A percentile compares a stretch with the other conserved stretches of the same genome.
Conservation (phyloP, 2,113 vertebrate genomes). For the Python bivittatus region DNA sequence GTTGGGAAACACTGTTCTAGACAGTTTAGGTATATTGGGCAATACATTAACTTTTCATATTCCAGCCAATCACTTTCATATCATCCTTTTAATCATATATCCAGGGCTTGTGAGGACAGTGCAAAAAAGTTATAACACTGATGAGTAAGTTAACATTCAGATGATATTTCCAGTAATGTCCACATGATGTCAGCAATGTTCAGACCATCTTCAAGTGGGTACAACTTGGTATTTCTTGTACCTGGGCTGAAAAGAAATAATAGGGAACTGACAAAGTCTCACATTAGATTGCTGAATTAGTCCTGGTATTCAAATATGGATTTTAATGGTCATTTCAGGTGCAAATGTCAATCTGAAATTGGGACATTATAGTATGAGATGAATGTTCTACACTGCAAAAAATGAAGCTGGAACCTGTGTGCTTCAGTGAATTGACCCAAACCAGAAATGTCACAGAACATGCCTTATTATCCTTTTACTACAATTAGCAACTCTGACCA, state of each 20-base stretch:
- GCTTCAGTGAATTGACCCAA: background rate
- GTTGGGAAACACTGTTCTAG: no score
- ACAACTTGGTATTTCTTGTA: background rate
- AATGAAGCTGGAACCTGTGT: background rate
- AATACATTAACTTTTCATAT: background rate
- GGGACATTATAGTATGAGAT: background rate
- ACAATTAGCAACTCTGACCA: background rate
- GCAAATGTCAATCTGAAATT: background rate
- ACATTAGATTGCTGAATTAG: background rate
- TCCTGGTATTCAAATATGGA: background rate
- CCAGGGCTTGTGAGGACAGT: background rate
- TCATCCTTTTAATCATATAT: background rate
- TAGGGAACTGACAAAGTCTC: background rate
- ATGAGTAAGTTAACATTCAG: background rate
- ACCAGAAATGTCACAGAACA: background rate
- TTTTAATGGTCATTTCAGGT: background rate
- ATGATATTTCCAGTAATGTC: background rate
- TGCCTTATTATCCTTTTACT: background rate
- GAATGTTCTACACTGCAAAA: background rate
- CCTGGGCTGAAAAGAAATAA: background rate
- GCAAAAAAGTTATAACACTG: background rate
- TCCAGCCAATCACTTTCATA: background rate
- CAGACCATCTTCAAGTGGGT: background rate
- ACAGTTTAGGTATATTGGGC: background rate
- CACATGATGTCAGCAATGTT: slow-evolving; percentile 22